phyloP scores from a whole-genome alignment of 2,888 invertebrate species.

The Cancer borealis region DNA sequence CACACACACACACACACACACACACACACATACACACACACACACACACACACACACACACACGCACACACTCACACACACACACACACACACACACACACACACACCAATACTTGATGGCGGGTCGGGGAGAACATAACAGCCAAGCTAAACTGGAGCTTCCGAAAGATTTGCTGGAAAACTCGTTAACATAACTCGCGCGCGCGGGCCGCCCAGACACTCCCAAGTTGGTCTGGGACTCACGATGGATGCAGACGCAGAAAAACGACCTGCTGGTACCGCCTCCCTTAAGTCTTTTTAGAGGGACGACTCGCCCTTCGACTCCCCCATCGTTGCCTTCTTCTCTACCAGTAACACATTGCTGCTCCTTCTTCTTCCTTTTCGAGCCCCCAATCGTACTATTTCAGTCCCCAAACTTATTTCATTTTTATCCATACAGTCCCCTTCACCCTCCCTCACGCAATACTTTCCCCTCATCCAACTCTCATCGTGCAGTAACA shows the following conservation, averaged over 20 bases:
- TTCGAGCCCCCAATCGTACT: background rate
- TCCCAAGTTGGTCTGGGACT: background rate
- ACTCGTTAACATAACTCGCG: conserved; percentile 43
- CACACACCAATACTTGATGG: background rate
- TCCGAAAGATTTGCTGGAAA: conserved; percentile 60
- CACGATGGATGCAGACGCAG: background rate
- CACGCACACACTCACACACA: conserved; percentile 43
- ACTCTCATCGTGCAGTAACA: too few relatives aligned
- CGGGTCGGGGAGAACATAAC: background rate
- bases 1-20: conserved; percentile 37
- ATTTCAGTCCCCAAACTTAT: background rate
- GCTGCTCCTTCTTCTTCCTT: background rate
- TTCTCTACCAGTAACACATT: background rate
- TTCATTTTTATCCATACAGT: background rate
- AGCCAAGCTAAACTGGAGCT: conserved; percentile 47
- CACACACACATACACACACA: conserved; percentile 55
- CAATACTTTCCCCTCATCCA: background rate
- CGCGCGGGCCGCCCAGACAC: background rate
- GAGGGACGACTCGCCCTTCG: background rate
- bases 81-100: conserved; percentile 18
- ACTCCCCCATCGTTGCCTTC: background rate
- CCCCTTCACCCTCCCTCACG: background rate
- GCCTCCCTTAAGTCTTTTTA: background rate
- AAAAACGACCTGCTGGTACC: background rate
- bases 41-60: conserved; percentile 54